Evolutionary conservation across 1,140 invertebrate species (phyloP).

Genomic region (Drosophila jambulina): DNA sequence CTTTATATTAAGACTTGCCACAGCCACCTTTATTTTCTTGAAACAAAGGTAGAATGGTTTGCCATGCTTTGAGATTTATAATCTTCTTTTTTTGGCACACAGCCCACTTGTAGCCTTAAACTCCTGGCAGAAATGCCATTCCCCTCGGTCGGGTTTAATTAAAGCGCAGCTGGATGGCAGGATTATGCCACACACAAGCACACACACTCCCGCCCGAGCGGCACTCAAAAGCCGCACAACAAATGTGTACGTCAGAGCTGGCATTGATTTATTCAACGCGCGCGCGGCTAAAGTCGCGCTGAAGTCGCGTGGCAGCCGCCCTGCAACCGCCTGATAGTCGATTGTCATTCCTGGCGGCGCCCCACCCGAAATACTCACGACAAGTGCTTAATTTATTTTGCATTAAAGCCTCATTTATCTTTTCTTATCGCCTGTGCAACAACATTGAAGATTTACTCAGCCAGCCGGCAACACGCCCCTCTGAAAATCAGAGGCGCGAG

Average conservation of each 20-base stretch:
- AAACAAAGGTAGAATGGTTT: constrained; percentile 20
- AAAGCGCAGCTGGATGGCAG: constrained; percentile 62
- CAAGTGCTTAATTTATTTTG: constrained; percentile 82
- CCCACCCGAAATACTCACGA: constrained; percentile 69
- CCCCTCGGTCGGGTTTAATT: constrained; percentile 64
- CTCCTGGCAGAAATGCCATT: constrained; percentile 3
- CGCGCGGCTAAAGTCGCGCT: constrained; percentile 60
- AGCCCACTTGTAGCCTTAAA: constrained; percentile 28
- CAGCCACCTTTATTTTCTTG: not conserved
- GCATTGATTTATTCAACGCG: constrained; percentile 72
- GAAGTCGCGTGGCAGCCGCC: constrained; percentile 39
- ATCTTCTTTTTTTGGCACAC: constrained; percentile 25
- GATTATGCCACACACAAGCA: constrained; percentile 41
- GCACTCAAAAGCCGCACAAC: constrained; percentile 18
- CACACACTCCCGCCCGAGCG: not conserved
- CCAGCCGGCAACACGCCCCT: constrained; percentile 45
- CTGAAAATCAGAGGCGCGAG: constrained; percentile 1
- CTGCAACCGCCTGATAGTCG: constrained; percentile 73
- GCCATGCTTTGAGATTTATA: constrained; percentile 54
- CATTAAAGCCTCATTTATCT: constrained; percentile 82
- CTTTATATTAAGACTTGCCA: not conserved
- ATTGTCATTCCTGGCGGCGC: constrained; percentile 69
- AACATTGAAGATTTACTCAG: constrained; percentile 82
- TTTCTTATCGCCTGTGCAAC: constrained; percentile 79
- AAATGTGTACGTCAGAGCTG: constrained; percentile 62